Evolutionary conservation across 2,113 vertebrate species (phyloP).

Genomic region (Scomber colias): DNA sequence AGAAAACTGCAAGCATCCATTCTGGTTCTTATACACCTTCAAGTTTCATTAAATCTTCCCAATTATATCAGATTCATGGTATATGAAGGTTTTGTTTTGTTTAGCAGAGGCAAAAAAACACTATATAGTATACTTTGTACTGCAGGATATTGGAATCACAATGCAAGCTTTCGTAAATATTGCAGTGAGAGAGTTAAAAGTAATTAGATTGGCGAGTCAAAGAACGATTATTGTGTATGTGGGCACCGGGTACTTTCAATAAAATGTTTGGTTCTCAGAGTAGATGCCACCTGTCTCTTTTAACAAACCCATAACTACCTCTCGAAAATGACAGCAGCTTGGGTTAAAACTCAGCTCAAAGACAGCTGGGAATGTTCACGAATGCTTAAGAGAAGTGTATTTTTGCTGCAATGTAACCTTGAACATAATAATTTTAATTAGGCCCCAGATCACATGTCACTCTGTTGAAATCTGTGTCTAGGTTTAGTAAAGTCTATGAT

Average conservation of each 20-base stretch:
- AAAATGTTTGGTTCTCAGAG: slow-evolving; percentile 13
- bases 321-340: slow-evolving; percentile 38
- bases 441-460: slow-evolving; percentile 11
- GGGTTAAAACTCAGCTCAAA: slow-evolving; percentile 35
- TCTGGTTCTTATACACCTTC: not conserved
- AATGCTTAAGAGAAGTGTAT: slow-evolving; percentile 46
- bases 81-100: not conserved
- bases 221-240: slow-evolving; percentile 45
- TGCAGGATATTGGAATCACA: not conserved
- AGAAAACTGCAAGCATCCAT: not conserved
- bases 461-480: not conserved
- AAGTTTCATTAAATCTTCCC: not conserved
- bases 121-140: not conserved
- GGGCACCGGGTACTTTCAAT: not conserved
- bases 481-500: not conserved
- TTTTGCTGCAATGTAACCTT: slow-evolving; percentile 45
- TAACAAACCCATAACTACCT: slow-evolving; percentile 23
- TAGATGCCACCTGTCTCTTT: slow-evolving; percentile 55
- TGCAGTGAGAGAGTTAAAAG: not conserved
- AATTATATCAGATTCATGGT: not conserved
- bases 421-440: not conserved
- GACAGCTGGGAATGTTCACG: slow-evolving; percentile 65
- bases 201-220: not conserved
- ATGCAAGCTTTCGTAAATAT: not conserved
- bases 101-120: not conserved